Base-by-base conservation (phyloP, 2,113 vertebrate genomes). In the Cathartes aura region DNA sequence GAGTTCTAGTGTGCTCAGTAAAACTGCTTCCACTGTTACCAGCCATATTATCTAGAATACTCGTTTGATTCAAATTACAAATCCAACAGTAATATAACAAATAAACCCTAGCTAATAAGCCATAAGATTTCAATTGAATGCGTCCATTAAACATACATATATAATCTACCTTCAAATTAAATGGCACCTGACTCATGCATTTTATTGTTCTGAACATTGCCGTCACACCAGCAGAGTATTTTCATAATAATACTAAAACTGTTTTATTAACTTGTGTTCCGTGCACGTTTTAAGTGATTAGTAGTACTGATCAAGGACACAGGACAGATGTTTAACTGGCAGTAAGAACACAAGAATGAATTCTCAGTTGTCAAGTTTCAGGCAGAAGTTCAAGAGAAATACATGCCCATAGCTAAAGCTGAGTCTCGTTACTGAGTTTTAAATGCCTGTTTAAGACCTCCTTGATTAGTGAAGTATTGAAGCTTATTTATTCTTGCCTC, bases 261-360 rank as follows among this genome's bases (percentile, higher is more conserved):
- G 9, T 18, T 79, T 55, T 59, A 91, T 60, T 74, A 70, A 81
- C 64, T 62, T 71, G 17, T 71, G 30, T 40, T 94, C 58, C 62
- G 27, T 58, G 38, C 53, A 27, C 34, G 32, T 80, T 85, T 70
- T 68, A 67, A 87, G 82, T n/a, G 47, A 72, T 76, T 43, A 82
- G 64, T 17, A 90, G 58, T 48, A 95, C 85, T 43, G 66, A 90
- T 48, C 66, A 76, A 90, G 75, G 66, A 81, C 15, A 9, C 56
- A 83, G 50, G 82, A 70, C 93, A 97, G 92, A 90, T 93, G 92
- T 93, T 95, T 92, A 89, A 95, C 4, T 95, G 95, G 88, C 75
- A 94, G 75, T 52, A 90, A 78, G 73, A 79, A 66, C 8, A 90
- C 8, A 60, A 79, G 40, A 85, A 22, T 23, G 67, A 93, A 93